A percentile compares a stretch with the other conserved stretches of the same genome.
These are phyloP conservation scores for Coturnix japonica DNA, from an alignment of 2,113 vertebrate genomes.

Conservation along the genomic window DNA sequence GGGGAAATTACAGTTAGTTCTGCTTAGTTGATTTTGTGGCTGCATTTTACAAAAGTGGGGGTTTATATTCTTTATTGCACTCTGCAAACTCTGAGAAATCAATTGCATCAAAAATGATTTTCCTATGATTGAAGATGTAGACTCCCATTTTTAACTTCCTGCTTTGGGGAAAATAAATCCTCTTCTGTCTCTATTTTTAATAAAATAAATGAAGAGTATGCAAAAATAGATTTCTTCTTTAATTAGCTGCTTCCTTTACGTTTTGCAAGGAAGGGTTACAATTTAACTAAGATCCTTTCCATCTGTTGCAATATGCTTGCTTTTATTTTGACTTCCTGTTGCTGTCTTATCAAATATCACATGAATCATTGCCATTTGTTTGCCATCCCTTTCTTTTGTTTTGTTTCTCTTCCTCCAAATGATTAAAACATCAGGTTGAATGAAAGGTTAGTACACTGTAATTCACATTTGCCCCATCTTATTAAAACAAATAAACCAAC, in stretches of 20 bases:
- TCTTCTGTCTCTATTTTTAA: conserved; percentile 40
- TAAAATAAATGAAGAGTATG: conserved; percentile 63
- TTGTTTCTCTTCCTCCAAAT: conserved; percentile 80
- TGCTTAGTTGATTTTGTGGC: not conserved
- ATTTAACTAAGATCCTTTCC: conserved; percentile 77
- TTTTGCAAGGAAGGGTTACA: conserved; percentile 68
- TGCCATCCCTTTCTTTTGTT: conserved; percentile 74
- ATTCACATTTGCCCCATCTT: conserved; percentile 73
- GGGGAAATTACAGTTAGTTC: not conserved
- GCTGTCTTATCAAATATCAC: conserved; percentile 79
- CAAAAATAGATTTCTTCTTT: conserved; percentile 74
- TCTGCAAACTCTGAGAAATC: not conserved
- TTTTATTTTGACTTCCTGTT: conserved; percentile 81
- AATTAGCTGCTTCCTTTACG: conserved; percentile 78
- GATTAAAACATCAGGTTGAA: conserved; percentile 82
- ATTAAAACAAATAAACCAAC: conserved; percentile 78
- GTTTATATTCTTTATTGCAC: not conserved
- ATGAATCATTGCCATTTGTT: conserved; percentile 78
- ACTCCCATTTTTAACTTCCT: conserved; percentile 23
- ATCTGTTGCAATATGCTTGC: conserved; percentile 79
- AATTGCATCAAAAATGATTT: not conserved
- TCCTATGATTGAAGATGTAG: conserved; percentile 3
- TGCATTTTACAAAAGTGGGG: conserved; percentile 38
- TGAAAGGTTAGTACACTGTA: conserved; percentile 77
- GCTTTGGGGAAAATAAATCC: conserved; percentile 4